phyloP scores from a whole-genome alignment of 2,113 vertebrate species.

The Peromyscus californicus region DNA sequence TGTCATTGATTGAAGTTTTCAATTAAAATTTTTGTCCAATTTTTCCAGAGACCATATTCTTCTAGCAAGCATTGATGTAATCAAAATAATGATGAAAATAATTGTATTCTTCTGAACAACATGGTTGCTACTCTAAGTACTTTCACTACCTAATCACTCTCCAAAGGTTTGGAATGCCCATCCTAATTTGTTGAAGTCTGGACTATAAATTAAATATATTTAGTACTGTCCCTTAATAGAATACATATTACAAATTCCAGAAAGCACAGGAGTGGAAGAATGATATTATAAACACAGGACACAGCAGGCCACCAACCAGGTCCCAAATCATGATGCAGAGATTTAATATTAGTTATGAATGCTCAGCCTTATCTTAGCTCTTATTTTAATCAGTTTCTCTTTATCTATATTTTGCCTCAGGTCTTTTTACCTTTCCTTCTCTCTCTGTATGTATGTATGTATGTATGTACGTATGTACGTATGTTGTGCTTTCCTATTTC shows the following conservation, averaged over 20 bases:
- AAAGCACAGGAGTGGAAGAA: neutral
- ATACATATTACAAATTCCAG: neutral
- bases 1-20: constrained; percentile 9
- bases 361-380: neutral
- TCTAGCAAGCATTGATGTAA: neutral
- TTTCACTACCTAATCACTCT: neutral
- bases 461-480: neutral
- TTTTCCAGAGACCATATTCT: constrained; percentile 6
- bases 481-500: neutral
- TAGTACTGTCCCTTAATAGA: neutral
- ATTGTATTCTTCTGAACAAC: neutral
- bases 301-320: neutral
- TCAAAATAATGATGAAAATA: neutral
- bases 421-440: neutral
- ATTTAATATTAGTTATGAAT: neutral
- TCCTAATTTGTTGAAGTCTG: neutral
- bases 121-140: neutral
- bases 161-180: neutral
- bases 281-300: neutral
- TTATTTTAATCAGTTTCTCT: neutral
- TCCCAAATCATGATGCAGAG: neutral
- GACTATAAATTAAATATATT: neutral
- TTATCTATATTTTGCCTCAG: neutral
- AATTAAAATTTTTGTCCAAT: neutral
- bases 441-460: too few relatives aligned